Evolutionary conservation across 2,888 invertebrate genomes (phyloP), one percentile per base, ranked within the genome.

Genomic region (Sphaeridia pumilis): DNA sequence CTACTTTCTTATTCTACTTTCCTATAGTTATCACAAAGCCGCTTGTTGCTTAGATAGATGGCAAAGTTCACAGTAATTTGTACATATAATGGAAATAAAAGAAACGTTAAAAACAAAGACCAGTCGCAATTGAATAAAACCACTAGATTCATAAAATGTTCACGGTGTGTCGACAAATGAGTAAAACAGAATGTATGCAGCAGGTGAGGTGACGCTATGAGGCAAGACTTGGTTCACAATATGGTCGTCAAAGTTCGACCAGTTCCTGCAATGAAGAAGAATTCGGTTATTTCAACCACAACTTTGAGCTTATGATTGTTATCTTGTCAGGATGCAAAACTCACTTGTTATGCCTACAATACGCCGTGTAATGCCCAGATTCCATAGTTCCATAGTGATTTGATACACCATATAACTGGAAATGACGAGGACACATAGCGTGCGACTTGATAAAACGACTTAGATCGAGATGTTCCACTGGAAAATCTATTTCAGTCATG

Each of bases 211-310:
- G 66, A 66, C 81, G 73, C 80, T 79, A 58, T 74, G 74, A 5
- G 76, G 66, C 0, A 78, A 72, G 36, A 87, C 78, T 60, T 81
- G 80, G 2, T 78, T 78, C 1, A 93, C 89, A 41, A 83, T 79
- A 67, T 87, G 84, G 71, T 94, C 94, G 70, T 94, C 92, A 73
- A 83, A 94, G 69, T 88, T 87, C 73, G 82, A 86, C 94, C 94
- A 94, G 67, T 83, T 82, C 70, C 58, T 70, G 69, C 58, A 59
- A 58, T 54, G 49, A 31, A 52, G 43, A 36, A 49, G 21, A 24
- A 42, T n/a, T 34, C 34, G 52, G 21, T 26, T 12, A 43, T 25
- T n/a, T n/a, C 22, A 46, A 20, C 24, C 17, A n/a, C n/a, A n/a
- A n/a, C n/a, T n/a, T n/a, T n/a, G n/a, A n/a, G n/a, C n/a, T n/a